Base-by-base conservation (phyloP, 2,113 vertebrate genomes). In the Marmota monax region DNA sequence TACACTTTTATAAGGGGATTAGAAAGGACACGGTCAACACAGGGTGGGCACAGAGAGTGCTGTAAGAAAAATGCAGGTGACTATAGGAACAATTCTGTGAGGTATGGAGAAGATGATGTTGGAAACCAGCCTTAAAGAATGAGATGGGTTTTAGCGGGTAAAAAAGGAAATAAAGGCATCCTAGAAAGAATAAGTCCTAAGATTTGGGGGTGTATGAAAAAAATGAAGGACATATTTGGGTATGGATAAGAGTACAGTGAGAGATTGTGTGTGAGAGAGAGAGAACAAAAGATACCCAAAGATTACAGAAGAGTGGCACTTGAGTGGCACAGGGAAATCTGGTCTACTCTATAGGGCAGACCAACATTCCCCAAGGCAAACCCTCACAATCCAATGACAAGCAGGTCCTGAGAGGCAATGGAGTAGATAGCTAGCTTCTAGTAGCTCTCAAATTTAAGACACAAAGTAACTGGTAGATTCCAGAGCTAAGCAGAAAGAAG, bases 1-100 rank as follows among this genome's bases (percentile, higher is more conserved):
- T 95, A 93, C 89, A 96, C 69, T 97, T 96, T 97, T 73, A 84
- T 84, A 92, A 97, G 94, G 95, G 93, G 93, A 98, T 96, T 97
- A 96, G 94, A 94, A 88, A 90, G 86, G 83, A 96, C 78, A 96
- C 32, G 84, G 89, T 94, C 91, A 84, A 95, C 92, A 95, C 8
- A 2, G 63, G 83, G 51, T 77, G 63, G 89, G 79, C 92, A 77
- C 2, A 56, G 80, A 58, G 92, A 92, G 90, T 27, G 48, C 65
- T 69, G 6, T 42, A 94, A 95, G 65, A 61, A 92, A 96, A 94
- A 95, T 76, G 84, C 42, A 80, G 39, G 92, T 61, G 48, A 42
- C 72, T 25, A 7, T 2, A 18, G 69, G 56, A 84, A 58, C 45
- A 67, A 82, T 42, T 42, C 79, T 56, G 25, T 18, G 32, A 48